Base-by-base conservation (phyloP, 2,888 invertebrate species). In the Marasmarcha lunaedactyla region DNA sequence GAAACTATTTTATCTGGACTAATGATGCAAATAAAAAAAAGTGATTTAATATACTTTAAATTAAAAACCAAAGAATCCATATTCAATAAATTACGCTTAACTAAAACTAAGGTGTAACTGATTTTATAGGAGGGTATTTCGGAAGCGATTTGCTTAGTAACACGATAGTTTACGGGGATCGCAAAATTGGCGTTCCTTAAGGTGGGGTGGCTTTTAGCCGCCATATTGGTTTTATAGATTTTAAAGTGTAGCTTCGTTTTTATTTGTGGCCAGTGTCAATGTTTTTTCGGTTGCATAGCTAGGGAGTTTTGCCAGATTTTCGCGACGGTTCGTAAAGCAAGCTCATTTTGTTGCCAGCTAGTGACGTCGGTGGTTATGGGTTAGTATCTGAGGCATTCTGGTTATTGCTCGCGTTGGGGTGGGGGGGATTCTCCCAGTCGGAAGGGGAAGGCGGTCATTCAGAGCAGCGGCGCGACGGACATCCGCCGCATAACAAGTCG, bases 401-500 rank as follows among this genome's bases (percentile, higher is more conserved):
- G 72, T 67, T 71, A 71, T 71, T 67, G 69, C 65, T 68, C 63
- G 34, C 66, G 61, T 54, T 54, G 54, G 55, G 47, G 55, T 54
- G 52, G 46, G 52, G 54, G 47, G 43, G 47, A 55, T 51, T n/a
- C n/a, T n/a, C n/a, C n/a, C n/a, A n/a, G n/a, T n/a, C 62, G 66
- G 61, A 71, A 74, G 66, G 72, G 81, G 81, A 78, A 77, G 77
- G 68, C 77, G 83, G 83, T 83, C 83, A 83, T 83, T 83, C 78
- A 76, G 78, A 71, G 76, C 78, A 76, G 77, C 81, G 77, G 79
- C 77, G 78, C 79, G 74, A 71, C 84, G 84, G 83, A 84, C 84
- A 71, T 84, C 84, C 83, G 83, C 78, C 79, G 84, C 79, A 83
- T 84, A 84, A 83, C 84, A 84, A 84, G 77, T 78, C 79, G 76